Evolutionary conservation across 1,140 invertebrate genomes (phyloP), one percentile per base, ranked within the genome.

Genomic region (Drosophila rhopaloa): DNA sequence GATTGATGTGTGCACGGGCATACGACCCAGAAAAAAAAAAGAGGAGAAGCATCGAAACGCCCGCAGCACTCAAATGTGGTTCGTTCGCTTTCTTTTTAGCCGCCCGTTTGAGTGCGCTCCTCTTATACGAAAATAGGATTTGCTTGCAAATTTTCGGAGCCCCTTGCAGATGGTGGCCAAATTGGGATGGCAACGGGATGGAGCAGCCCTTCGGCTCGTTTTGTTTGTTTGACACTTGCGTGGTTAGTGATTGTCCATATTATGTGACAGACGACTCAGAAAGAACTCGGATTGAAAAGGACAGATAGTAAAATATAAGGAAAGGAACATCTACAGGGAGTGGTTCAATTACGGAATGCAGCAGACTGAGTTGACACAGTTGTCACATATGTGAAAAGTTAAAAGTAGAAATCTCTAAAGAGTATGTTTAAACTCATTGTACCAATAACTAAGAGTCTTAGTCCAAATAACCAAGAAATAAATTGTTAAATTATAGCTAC

Each of bases 151-250:
- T 85, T 85, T 82, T 46, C 29, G 67, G 59, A 32, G 48, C 47
- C 48, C 32, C 32, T 50, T 61, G 44, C 29, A 63, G 29, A 27
- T 38, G 14, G 37, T 14, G 32, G 47, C 13, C 27, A 41, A 58
- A 32, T 37, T 56, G 35, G 35, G 44, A 24, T 24, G 40, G 35
- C 32, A 16, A 24, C 5, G 44, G 41, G 35, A 14, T 41, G 57
- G 35, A 43, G 60, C 11, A 51, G 59, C 63, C 58, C 47, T 63
- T 66, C 47, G 55, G 51, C 65, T 82, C 79, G 75, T 79, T 76
- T 76, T 85, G 79, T 85, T 86, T 85, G 75, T 82, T 85, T 85
- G 82, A 82, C 82, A 85, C 82, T 85, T 86, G 70, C 61, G 82
- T 85, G 82, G 82, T 72, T 82, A 79, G 60, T 81, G 82, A 85